These are phyloP conservation scores for Pseudomyrmex concolor DNA, from an alignment of 1,140 invertebrate species.

Conservation along the genomic window DNA sequence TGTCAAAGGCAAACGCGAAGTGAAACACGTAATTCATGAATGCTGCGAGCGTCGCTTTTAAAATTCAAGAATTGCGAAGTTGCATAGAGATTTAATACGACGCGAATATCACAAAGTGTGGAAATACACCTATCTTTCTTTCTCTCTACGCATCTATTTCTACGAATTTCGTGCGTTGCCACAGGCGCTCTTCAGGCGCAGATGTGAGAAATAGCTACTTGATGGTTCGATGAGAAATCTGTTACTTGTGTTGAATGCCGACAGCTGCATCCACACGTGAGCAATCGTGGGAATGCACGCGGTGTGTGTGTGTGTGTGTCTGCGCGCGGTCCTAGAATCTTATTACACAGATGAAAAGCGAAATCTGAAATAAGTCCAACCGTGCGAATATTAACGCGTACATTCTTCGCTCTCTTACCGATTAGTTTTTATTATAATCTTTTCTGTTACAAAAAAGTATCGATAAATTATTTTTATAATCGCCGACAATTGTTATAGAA, in stretches of 20 bases:
- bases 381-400: not conserved
- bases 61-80: not conserved
- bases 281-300: constrained; percentile 40
- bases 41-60: not conserved
- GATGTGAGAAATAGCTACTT: constrained; percentile 38
- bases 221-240: constrained; percentile 62
- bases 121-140: not conserved
- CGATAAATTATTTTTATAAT: not conserved
- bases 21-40: constrained; percentile 4
- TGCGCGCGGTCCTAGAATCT: not conserved
- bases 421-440: constrained; percentile 1
- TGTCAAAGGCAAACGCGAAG: constrained; percentile 12
- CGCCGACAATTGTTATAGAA: too few species aligned
- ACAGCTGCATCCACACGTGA: constrained; percentile 53
- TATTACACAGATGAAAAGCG: not conserved
- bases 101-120: not conserved
- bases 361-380: not conserved
- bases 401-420: not conserved
- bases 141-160: not conserved
- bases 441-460: not conserved
- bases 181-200: not conserved
- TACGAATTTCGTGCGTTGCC: constrained; percentile 2
- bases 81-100: not conserved
- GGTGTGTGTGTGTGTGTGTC: too few species aligned
- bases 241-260: constrained; percentile 46